These are phyloP conservation scores for Cenopis cana DNA, from an alignment of 2,888 invertebrate species.

Conservation along the genomic window DNA sequence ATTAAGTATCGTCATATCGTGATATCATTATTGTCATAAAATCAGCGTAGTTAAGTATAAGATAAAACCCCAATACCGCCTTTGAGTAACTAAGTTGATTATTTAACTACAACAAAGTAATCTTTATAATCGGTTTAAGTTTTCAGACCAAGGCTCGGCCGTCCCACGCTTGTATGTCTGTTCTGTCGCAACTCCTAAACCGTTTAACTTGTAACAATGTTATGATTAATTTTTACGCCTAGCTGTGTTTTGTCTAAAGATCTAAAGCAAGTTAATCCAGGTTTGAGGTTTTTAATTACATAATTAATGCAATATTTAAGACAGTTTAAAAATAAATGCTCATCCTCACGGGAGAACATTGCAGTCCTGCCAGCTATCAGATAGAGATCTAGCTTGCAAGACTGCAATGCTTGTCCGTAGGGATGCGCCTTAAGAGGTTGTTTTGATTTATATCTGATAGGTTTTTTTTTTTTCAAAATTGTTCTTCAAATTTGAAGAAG, in stretches of 20 bases:
- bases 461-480: too few species aligned
- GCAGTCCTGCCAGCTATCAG: background rate
- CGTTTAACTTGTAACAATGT: conserved; percentile 32
- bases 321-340: background rate
- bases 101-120: conserved; percentile 21
- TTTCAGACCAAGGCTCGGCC: conserved; percentile 35
- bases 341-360: too few species aligned
- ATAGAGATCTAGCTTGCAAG: background rate
- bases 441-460: too few species aligned
- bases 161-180: conserved; percentile 38
- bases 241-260: conserved; percentile 14
- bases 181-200: conserved; percentile 39
- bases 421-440: too few species aligned
- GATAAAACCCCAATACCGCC: too few species aligned
- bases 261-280: conserved; percentile 35
- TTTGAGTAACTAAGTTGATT: background rate
- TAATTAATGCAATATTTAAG: background rate
- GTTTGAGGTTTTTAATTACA: conserved; percentile 17
- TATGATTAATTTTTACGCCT: conserved; percentile 42
- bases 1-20: too few species aligned
- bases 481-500: too few species aligned
- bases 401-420: too few species aligned
- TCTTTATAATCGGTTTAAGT: conserved; percentile 40
- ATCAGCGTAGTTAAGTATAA: too few species aligned
- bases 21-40: too few species aligned